Conservation (phyloP, 2,797 vertebrate species). For the Chromobotia macracanthus region DNA sequence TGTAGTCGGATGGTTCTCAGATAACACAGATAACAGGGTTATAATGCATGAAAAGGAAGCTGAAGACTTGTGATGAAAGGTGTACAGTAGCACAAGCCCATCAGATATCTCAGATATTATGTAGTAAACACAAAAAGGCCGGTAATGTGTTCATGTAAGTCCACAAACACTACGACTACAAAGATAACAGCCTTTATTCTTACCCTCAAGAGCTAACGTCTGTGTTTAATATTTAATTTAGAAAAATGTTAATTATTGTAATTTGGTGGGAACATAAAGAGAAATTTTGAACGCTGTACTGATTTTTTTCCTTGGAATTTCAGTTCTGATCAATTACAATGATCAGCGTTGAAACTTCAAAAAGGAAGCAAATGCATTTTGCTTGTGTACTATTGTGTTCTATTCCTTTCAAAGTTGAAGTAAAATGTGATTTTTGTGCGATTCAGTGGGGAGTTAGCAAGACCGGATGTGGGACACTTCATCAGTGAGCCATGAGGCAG, state of each 20-base stretch:
- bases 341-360: too few species aligned
- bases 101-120: conserved; percentile 6
- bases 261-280: too few species aligned
- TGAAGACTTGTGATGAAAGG: neutral
- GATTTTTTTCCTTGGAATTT: too few species aligned
- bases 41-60: conserved; percentile 18
- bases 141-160: too few species aligned
- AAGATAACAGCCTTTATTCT: too few species aligned
- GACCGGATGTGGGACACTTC: conserved; percentile 8
- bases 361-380: too few species aligned
- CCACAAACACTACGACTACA: too few species aligned
- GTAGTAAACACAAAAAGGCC: neutral
- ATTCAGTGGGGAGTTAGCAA: neutral
- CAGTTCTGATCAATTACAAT: too few species aligned
- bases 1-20: neutral
- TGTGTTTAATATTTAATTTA: too few species aligned
- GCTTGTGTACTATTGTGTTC: neutral
- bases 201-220: too few species aligned
- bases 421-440: neutral
- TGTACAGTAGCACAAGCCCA: neutral
- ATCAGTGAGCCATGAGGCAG: conserved; percentile 20
- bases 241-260: too few species aligned
- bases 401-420: neutral
- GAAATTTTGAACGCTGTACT: too few species aligned
- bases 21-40: neutral